Base-by-base conservation (phyloP, 2,888 invertebrate genomes). In the Crossocerus cetratus region DNA sequence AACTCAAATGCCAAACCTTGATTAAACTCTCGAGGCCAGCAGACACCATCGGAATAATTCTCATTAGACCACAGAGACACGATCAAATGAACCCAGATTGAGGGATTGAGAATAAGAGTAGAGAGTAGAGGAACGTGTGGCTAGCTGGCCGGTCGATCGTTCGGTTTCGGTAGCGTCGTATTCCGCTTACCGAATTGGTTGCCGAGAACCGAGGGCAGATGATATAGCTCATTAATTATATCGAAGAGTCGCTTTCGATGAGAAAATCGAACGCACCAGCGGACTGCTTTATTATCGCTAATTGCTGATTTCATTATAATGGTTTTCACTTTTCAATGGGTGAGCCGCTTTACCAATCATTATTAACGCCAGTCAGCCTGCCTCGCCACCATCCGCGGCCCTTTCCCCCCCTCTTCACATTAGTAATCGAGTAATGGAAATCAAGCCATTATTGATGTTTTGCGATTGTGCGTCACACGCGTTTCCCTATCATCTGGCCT, bases 391-490 rank as follows among this genome's bases (percentile, higher is more conserved):
- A n/a, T n/a, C n/a, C n/a, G n/a, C n/a, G n/a, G n/a, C n/a, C n/a
- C n/a, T n/a, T n/a, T n/a, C n/a, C n/a, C n/a, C n/a, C n/a, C n/a
- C n/a, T n/a, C n/a, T n/a, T n/a, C n/a, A n/a, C n/a, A n/a, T n/a
- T n/a, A n/a, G n/a, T n/a, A n/a, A n/a, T n/a, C n/a, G n/a, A n/a
- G n/a, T n/a, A n/a, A n/a, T n/a, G n/a, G n/a, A n/a, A n/a, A n/a
- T n/a, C n/a, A n/a, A n/a, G n/a, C n/a, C n/a, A 85, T 84, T 86
- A 83, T 79, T 77, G 78, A 82, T 81, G 83, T 86, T 86, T 86
- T 84, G 72, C 80, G 71, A 57, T 66, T 49, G 69, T 67, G 72
- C 76, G 82, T 81, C 81, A 81, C 78, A 11, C 78, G 58, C 63
- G 74, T 8, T 32, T 32, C 11, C 32, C 49, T 16, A 73, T 74